phyloP scores from a whole-genome alignment of 2,888 invertebrate genomes.

The Palloptera scutellata region DNA sequence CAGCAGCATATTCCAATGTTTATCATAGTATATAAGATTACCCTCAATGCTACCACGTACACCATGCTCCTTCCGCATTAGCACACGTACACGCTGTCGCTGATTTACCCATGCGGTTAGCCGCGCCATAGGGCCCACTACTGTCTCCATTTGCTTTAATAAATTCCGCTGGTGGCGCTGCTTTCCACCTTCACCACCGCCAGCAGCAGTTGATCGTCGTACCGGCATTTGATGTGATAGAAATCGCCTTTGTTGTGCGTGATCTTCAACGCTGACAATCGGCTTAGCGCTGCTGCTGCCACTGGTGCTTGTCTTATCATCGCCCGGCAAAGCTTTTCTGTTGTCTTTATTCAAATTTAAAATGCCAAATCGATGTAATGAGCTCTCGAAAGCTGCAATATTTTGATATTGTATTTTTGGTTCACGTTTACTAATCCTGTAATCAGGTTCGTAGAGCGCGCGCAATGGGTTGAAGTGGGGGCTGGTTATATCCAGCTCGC shows the following conservation, averaged over 20 bases:
- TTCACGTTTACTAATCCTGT: constrained; percentile 66
- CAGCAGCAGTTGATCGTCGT: not conserved
- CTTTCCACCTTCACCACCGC: constrained; percentile 35
- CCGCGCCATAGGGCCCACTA: constrained; percentile 72
- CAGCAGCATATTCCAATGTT: constrained; percentile 91
- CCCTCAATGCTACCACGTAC: constrained; percentile 83
- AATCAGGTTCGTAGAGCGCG: constrained; percentile 71
- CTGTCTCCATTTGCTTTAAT: constrained; percentile 57
- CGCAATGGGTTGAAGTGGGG: constrained; percentile 74
- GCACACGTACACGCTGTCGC: constrained; percentile 53
- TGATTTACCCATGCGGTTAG: constrained; percentile 67
- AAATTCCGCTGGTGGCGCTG: constrained; percentile 63
- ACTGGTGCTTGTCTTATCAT: constrained; percentile 7
- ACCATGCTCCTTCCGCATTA: constrained; percentile 75
- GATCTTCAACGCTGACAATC: constrained; percentile 25
- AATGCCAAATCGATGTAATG: constrained; percentile 59
- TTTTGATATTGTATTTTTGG: constrained; percentile 75
- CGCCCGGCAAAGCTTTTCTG: not conserved
- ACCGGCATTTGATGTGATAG: constrained; percentile 65
- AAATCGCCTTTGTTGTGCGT: constrained; percentile 57
- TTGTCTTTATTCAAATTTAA: constrained; percentile 48
- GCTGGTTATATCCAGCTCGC: constrained; percentile 67
- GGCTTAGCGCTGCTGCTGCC: constrained; percentile 5
- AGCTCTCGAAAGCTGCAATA: constrained; percentile 70
- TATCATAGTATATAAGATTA: constrained; percentile 86